Evolutionary conservation across 2,113 vertebrate genomes (phyloP).

Genomic region (Parus major): DNA sequence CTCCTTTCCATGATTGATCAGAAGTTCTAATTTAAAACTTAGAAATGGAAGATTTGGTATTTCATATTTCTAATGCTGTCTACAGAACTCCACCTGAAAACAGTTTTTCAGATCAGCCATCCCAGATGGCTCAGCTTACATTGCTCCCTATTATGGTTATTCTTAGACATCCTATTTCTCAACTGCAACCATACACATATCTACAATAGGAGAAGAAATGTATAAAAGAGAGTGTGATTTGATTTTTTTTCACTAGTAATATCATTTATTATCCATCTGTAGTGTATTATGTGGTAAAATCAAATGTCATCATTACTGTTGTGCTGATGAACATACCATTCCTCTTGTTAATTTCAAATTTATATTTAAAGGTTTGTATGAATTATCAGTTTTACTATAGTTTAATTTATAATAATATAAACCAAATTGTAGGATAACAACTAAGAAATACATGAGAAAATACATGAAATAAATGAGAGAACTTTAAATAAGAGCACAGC

Average conservation of each 20-base stretch:
- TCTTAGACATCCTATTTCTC: neutral
- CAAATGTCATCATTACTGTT: neutral
- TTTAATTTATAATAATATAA: neutral
- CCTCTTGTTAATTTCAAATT: neutral
- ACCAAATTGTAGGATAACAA: neutral
- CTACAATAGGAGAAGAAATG: neutral
- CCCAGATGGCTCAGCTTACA: neutral
- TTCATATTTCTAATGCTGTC: neutral
- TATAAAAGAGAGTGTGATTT: neutral
- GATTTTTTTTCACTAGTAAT: neutral
- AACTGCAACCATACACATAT: neutral
- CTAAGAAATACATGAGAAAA: neutral
- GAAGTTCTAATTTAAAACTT: neutral
- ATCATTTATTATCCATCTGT: fast-evolving
- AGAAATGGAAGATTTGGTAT: neutral
- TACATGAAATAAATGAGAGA: neutral
- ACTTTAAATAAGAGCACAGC: neutral
- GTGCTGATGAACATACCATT: neutral
- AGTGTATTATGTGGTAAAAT: neutral
- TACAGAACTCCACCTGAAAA: neutral
- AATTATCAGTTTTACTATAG: neutral
- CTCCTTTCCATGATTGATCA: neutral
- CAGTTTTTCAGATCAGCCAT: neutral
- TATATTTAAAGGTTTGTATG: neutral
- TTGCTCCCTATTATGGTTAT: neutral